A percentile compares a stretch with the other conserved stretches of the same genome.
Evolutionary conservation across 2,888 invertebrate genomes (phyloP).

Genomic region (Hipparchia semele): DNA sequence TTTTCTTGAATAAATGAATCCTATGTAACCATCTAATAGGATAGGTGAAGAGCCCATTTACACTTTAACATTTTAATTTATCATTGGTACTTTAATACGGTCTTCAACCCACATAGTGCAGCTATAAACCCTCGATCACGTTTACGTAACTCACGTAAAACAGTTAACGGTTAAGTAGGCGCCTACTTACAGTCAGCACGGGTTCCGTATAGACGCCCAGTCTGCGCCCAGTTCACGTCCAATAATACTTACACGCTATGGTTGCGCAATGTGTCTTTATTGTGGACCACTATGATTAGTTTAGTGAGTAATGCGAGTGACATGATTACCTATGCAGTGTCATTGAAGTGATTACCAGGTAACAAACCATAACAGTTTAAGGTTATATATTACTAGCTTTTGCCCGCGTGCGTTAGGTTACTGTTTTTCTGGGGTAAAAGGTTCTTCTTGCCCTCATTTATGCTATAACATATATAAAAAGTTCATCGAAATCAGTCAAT

Average conservation of each 20-base stretch:
- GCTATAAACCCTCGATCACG: background rate
- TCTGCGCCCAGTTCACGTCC: constrained; percentile 19
- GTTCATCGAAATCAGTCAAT: too few relatives aligned
- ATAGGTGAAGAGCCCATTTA: too few relatives aligned
- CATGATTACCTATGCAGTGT: background rate
- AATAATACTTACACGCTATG: background rate
- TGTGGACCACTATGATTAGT: constrained; percentile 7
- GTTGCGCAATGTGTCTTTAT: constrained; percentile 14
- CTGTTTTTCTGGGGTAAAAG: too few relatives aligned
- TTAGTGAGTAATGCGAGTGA: too few relatives aligned
- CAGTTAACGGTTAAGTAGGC: background rate
- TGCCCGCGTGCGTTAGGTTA: too few relatives aligned
- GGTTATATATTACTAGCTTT: too few relatives aligned
- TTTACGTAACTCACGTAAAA: constrained; percentile 3
- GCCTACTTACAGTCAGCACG: constrained; percentile 3
- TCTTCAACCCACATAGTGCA: background rate
- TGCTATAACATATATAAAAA: too few relatives aligned
- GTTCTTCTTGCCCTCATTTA: too few relatives aligned
- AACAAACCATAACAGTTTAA: too few relatives aligned
- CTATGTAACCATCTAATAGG: too few relatives aligned
- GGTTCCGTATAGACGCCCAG: constrained; percentile 3
- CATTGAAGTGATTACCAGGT: background rate
- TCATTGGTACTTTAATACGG: background rate
- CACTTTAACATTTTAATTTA: background rate
- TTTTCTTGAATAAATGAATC: too few relatives aligned